Percentiles rank a stretch among this genome's conserved stretches.
These are phyloP conservation scores for Ia io DNA, from an alignment of 2,113 vertebrate species.

Conservation along the genomic window DNA sequence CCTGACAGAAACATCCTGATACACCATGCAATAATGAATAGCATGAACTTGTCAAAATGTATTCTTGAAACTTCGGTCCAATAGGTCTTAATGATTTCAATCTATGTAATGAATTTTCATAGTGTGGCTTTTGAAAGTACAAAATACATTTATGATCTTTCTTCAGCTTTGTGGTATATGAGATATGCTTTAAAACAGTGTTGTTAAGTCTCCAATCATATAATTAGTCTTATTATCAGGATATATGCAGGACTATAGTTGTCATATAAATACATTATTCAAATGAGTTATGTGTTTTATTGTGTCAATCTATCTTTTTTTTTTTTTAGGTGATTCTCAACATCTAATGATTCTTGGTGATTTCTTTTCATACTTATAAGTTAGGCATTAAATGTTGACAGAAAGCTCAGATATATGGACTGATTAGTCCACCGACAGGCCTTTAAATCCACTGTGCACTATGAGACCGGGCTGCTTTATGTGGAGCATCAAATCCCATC, in stretches of 20 bases:
- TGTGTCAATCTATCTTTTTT: neutral
- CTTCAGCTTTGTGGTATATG: neutral
- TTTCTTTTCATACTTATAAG: neutral
- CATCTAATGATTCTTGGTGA: neutral
- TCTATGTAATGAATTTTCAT: conserved; percentile 57
- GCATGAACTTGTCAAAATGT: conserved; percentile 71
- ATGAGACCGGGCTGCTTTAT: neutral
- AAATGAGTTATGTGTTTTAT: neutral
- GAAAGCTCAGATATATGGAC: neutral
- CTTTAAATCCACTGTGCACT: neutral
- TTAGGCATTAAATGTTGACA: neutral
- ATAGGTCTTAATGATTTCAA: conserved; percentile 63
- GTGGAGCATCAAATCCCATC: neutral
- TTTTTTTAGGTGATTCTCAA: neutral
- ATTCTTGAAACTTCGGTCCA: conserved; percentile 56
- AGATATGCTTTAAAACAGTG: neutral
- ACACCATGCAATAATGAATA: conserved; percentile 70
- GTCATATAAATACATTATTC: neutral
- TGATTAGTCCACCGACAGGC: neutral
- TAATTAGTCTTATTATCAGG: neutral
- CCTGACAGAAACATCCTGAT: conserved; percentile 69
- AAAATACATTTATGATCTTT: neutral
- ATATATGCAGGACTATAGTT: neutral
- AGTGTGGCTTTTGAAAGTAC: neutral
- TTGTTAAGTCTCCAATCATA: neutral